phyloP scores from a whole-genome alignment of 2,888 invertebrate species.

The Odontocolon sp. region DNA sequence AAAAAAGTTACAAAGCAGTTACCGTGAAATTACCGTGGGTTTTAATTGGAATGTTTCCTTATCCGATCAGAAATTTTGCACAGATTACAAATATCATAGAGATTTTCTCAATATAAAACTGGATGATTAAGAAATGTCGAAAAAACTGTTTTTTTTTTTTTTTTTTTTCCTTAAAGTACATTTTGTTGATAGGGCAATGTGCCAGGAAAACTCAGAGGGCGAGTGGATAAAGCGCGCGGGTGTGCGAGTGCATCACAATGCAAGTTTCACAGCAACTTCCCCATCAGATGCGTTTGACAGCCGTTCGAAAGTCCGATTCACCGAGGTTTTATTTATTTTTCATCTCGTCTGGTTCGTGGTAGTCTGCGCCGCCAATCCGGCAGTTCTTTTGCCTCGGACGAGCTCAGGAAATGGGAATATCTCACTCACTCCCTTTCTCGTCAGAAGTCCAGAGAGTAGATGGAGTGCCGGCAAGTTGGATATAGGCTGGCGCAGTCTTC shows the following conservation, averaged over 20 bases:
- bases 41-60: too few relatives aligned
- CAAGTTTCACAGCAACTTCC: conserved; percentile 51
- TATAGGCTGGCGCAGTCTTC: conserved; percentile 81
- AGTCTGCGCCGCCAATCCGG: background rate
- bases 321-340: background rate
- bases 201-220: conserved; percentile 65
- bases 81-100: too few relatives aligned
- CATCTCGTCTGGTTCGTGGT: background rate
- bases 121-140: too few relatives aligned
- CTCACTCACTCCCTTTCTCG: conserved; percentile 8
- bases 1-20: too few relatives aligned
- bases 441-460: conserved; percentile 75
- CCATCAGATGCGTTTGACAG: conserved; percentile 56
- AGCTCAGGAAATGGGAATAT: conserved; percentile 26
- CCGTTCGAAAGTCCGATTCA: conserved; percentile 14
- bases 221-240: background rate
- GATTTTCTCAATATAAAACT: too few relatives aligned
- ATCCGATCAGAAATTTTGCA: too few relatives aligned
- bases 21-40: too few relatives aligned
- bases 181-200: conserved; percentile 56
- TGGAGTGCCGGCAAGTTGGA: conserved; percentile 80
- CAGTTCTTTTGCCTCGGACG: conserved; percentile 19
- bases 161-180: too few relatives aligned
- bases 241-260: background rate
- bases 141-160: too few relatives aligned